Evolutionary conservation across 1,140 invertebrate species (phyloP).

Genomic region (Agrilus planipennis): DNA sequence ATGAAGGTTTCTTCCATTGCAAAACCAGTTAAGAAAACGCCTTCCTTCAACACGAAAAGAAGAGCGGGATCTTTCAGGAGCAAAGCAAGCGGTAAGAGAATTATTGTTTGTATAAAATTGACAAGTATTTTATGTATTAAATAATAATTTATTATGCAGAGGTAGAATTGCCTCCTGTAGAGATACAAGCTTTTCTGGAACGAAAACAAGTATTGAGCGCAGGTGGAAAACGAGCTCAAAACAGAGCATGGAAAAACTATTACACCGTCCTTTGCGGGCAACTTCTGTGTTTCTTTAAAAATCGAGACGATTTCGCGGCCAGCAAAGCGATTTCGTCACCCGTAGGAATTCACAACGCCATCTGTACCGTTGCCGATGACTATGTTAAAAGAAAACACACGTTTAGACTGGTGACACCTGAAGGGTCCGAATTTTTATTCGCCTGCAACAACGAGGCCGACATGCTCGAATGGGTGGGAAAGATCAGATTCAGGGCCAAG

Average conservation of each 20-base stretch:
- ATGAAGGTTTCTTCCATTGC: slow-evolving; percentile 57
- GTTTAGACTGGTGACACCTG: slow-evolving; percentile 74
- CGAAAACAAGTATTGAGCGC: slow-evolving; percentile 89
- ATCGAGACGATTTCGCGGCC: slow-evolving; percentile 78
- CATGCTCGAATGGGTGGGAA: slow-evolving; percentile 88
- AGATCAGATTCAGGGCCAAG: slow-evolving; percentile 87
- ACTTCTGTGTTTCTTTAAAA: slow-evolving; percentile 95
- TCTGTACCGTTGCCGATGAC: slow-evolving; percentile 75
- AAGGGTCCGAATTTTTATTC: slow-evolving; percentile 90
- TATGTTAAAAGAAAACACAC: slow-evolving; percentile 94
- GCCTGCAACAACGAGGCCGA: slow-evolving; percentile 58
- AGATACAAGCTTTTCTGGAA: slow-evolving; percentile 85
- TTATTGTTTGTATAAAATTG: not conserved
- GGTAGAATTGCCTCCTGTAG: slow-evolving; percentile 66
- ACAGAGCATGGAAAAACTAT: slow-evolving; percentile 90
- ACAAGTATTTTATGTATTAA: no score
- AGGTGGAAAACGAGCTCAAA: slow-evolving; percentile 87
- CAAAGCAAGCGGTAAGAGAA: slow-evolving; percentile 17
- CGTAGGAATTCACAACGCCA: slow-evolving; percentile 77
- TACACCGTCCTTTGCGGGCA: slow-evolving; percentile 95
- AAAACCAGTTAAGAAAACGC: slow-evolving; percentile 75
- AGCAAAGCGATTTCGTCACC: slow-evolving; percentile 83
- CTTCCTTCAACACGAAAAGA: slow-evolving; percentile 86
- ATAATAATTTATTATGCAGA: slow-evolving; percentile 7
- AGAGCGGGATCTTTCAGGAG: slow-evolving; percentile 25